Percentiles rank a stretch among this genome's conserved stretches.
These are phyloP conservation scores for Rhopalosiphum maidis DNA, from an alignment of 1,140 invertebrate species.

Conservation along the genomic window DNA sequence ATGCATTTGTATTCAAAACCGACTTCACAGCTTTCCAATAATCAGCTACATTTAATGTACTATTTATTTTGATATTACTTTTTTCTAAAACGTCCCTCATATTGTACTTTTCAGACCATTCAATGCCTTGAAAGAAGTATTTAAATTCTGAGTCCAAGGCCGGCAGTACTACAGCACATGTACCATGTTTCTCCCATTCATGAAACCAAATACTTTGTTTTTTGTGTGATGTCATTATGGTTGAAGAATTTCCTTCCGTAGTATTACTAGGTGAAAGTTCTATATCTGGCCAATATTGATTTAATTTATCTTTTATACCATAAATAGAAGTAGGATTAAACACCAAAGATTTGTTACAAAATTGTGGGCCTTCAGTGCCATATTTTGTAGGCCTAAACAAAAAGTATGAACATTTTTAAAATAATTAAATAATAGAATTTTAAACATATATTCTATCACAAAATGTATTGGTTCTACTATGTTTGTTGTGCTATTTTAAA, in stretches of 20 bases:
- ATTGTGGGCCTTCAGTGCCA: slow-evolving; percentile 64
- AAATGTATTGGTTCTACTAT: neutral
- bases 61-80: slow-evolving; percentile 32
- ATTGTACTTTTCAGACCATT: slow-evolving; percentile 63
- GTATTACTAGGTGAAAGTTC: slow-evolving; percentile 7
- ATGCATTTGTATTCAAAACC: slow-evolving; percentile 24
- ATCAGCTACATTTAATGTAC: slow-evolving; percentile 38
- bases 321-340: slow-evolving; percentile 66
- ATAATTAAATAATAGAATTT: neutral
- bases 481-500: neutral
- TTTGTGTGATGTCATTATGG: slow-evolving; percentile 61
- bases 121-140: slow-evolving; percentile 75
- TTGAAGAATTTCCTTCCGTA: neutral
- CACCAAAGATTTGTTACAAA: slow-evolving; percentile 65
- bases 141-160: slow-evolving; percentile 72
- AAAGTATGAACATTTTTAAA: neutral
- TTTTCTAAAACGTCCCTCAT: slow-evolving; percentile 43
- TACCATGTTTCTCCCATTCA: slow-evolving; percentile 86
- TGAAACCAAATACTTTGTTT: slow-evolving; percentile 75
- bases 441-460: neutral
- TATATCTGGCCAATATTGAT: slow-evolving; percentile 70
- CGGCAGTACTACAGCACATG: slow-evolving; percentile 73
- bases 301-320: slow-evolving; percentile 69
- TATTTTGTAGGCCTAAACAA: slow-evolving; percentile 49
- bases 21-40: slow-evolving; percentile 43